These are phyloP conservation scores for Gymnorhina tibicen DNA, from an alignment of 2,113 vertebrate genomes.

Conservation along the genomic window DNA sequence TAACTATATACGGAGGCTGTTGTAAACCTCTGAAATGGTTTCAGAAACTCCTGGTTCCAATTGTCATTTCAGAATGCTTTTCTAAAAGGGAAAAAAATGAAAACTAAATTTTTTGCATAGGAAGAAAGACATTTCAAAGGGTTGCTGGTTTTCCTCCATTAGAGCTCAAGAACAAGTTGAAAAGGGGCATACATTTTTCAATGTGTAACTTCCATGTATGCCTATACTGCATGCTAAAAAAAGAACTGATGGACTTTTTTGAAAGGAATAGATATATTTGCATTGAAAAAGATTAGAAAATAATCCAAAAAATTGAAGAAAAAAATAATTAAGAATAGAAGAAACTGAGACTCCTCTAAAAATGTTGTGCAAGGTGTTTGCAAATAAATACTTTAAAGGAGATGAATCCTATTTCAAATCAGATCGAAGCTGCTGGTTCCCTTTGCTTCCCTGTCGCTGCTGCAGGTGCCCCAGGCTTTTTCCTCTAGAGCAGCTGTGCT, in stretches of 20 bases:
- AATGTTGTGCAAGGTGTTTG: neutral
- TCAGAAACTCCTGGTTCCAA: neutral
- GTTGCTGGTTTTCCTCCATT: neutral
- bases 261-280: neutral
- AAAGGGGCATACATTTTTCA: neutral
- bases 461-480: conserved; percentile 46
- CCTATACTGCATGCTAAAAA: neutral
- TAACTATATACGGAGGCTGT: neutral
- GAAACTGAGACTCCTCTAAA: neutral
- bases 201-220: neutral
- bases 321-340: neutral
- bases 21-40: neutral
- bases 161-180: neutral
- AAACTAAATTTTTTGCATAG: neutral
- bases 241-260: neutral
- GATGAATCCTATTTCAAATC: neutral
- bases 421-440: conserved; percentile 20
- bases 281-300: neutral
- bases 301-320: neutral
- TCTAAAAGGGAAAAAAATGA: neutral
- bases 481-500: conserved; percentile 55
- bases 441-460: conserved; percentile 9
- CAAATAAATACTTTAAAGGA: neutral
- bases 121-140: neutral
- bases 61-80: neutral